Conservation (phyloP, 2,888 invertebrate species). For the Adineta ricciae region DNA sequence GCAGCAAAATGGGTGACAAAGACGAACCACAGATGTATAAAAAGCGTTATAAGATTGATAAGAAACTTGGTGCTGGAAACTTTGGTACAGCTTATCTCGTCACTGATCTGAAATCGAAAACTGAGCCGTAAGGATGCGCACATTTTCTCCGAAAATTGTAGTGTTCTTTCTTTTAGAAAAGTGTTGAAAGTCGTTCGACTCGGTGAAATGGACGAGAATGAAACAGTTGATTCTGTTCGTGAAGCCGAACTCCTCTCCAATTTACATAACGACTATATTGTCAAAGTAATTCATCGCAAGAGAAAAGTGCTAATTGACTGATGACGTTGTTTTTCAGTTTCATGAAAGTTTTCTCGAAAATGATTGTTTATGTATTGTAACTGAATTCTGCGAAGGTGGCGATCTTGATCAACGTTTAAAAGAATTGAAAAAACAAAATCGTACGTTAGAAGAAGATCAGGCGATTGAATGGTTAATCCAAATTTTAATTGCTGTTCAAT, state of each 20-base stretch:
- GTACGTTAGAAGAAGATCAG: conserved; percentile 41
- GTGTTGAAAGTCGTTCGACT: conserved; percentile 49
- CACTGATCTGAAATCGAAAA: conserved; percentile 39
- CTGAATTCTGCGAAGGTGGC: conserved; percentile 51
- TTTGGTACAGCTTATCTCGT: conserved; percentile 48
- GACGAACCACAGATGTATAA: neutral
- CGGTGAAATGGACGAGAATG: conserved; percentile 48
- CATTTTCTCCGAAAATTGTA: neutral
- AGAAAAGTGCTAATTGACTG: neutral
- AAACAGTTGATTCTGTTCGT: conserved; percentile 47
- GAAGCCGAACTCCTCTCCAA: conserved; percentile 47
- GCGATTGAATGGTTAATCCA: conserved; percentile 49
- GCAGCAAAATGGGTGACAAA: neutral
- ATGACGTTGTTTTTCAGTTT: neutral
- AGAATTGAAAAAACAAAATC: conserved; percentile 42
- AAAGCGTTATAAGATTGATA: conserved; percentile 43
- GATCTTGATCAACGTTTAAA: conserved; percentile 45
- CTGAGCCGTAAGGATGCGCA: conserved; percentile 37
- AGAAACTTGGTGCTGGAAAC: conserved; percentile 48
- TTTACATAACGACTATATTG: conserved; percentile 47
- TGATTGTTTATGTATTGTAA: conserved; percentile 49
- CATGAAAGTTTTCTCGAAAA: conserved; percentile 38
- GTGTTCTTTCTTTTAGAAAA: conserved; percentile 41
- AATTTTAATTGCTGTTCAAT: conserved; percentile 47
- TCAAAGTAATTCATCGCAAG: conserved; percentile 36